Percentiles rank a stretch among this genome's conserved stretches.
These are phyloP conservation scores for Nudaria mundana DNA, from an alignment of 2,888 invertebrate species.

Conservation along the genomic window DNA sequence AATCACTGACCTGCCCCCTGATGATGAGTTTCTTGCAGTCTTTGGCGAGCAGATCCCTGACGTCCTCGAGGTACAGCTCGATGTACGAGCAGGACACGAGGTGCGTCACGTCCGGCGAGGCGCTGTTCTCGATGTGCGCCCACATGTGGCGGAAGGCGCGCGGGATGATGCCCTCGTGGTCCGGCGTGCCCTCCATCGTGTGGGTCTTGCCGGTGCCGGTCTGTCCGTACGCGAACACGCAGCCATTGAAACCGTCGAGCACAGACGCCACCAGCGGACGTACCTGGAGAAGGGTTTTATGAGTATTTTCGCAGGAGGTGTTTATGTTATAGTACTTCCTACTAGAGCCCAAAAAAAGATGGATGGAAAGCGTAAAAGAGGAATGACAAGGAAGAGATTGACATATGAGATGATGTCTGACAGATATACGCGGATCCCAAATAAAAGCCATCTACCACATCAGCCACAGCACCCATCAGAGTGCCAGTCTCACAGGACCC, in stretches of 20 bases:
- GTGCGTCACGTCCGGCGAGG: constrained; percentile 96
- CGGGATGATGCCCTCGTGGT: constrained; percentile 92
- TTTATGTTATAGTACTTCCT: not conserved
- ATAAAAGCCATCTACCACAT: too few species aligned
- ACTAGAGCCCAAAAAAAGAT: too few species aligned
- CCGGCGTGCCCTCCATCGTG: constrained; percentile 87
- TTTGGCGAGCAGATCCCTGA: constrained; percentile 85
- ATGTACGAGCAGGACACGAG: constrained; percentile 97
- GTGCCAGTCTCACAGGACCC: too few species aligned
- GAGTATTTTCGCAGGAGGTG: not conserved
- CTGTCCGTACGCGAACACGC: constrained; percentile 99
- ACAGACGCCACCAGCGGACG: constrained; percentile 97
- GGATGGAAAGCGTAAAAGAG: too few species aligned
- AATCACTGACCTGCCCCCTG: constrained; percentile 65
- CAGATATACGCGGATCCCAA: too few species aligned
- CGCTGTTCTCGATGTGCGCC: constrained; percentile 91
- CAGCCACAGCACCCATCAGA: too few species aligned
- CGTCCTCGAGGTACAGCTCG: constrained; percentile 97
- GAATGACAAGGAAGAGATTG: too few species aligned
- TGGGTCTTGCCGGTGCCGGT: constrained; percentile 96
- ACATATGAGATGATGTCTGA: too few species aligned
- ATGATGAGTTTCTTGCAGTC: constrained; percentile 89
- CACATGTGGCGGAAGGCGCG: constrained; percentile 99
- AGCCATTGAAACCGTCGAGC: constrained; percentile 98
- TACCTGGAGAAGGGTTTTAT: constrained; percentile 72